Conservation (phyloP, 1,140 invertebrate species). For the Trachymyrmex septentrionalis region DNA sequence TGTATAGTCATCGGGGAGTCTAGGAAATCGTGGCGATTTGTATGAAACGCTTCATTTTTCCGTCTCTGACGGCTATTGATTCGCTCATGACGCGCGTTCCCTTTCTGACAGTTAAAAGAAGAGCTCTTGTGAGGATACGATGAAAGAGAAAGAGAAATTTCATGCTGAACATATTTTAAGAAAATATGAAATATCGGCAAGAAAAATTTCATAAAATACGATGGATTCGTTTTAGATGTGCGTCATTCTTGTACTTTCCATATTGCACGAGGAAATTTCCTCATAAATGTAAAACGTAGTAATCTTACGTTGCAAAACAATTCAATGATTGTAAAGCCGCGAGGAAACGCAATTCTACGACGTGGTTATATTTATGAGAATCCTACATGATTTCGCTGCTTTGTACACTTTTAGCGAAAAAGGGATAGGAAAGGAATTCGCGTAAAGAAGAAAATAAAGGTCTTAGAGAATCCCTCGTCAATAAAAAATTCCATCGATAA, state of each 20-base stretch:
- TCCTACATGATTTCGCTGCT: not conserved
- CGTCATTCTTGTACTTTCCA: not conserved
- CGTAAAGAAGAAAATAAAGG: too few species aligned
- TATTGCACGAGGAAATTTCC: not conserved
- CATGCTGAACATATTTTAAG: not conserved
- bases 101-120: not conserved
- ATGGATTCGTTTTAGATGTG: not conserved
- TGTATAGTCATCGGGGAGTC: not conserved
- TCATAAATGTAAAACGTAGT: not conserved
- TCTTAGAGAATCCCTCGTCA: not conserved
- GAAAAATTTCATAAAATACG: not conserved
- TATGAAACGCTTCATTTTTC: conserved; percentile 41
- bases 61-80: not conserved
- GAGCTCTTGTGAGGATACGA: not conserved
- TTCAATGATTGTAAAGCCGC: not conserved
- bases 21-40: conserved; percentile 24
- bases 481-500: conserved; percentile 19
- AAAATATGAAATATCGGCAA: not conserved
- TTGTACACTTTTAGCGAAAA: too few species aligned
- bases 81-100: not conserved
- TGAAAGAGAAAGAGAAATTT: not conserved
- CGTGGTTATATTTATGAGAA: not conserved
- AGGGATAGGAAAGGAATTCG: not conserved
- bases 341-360: conserved; percentile 9
- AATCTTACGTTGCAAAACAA: conserved; percentile 5